These are phyloP conservation scores for Crotalus viridis DNA, from an alignment of 2,113 vertebrate genomes.

Conservation along the genomic window DNA sequence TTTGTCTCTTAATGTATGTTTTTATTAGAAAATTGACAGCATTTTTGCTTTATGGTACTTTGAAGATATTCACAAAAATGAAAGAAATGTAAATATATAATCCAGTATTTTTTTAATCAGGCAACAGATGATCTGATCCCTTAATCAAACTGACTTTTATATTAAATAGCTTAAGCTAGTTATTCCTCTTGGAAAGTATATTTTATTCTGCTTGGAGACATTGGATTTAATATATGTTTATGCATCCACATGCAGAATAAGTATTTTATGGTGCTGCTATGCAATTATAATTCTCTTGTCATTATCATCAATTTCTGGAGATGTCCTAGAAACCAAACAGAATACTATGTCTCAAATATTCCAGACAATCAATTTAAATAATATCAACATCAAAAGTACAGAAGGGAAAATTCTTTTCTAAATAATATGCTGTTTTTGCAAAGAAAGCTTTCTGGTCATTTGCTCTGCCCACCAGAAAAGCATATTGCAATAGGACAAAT, in stretches of 20 bases:
- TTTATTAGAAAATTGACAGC: conserved; percentile 24
- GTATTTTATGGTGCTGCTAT: conserved; percentile 16
- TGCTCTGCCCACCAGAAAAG: not conserved
- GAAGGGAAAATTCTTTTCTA: not conserved
- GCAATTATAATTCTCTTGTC: conserved; percentile 9
- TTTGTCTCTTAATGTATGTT: conserved; percentile 24
- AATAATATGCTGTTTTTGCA: not conserved
- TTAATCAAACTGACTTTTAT: conserved; percentile 44
- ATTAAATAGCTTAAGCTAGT: conserved; percentile 44
- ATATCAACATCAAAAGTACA: conserved; percentile 7
- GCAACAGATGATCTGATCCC: conserved; percentile 22
- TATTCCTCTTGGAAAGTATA: conserved; percentile 45
- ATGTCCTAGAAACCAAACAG: not conserved
- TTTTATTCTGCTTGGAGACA: conserved; percentile 35
- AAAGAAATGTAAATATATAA: conserved; percentile 32
- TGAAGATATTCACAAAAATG: conserved; percentile 5
- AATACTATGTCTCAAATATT: conserved; percentile 17
- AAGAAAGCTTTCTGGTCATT: not conserved
- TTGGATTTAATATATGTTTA: conserved; percentile 36
- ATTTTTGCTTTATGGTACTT: conserved; percentile 33
- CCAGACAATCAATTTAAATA: not conserved
- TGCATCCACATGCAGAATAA: not conserved
- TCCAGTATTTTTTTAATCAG: conserved; percentile 40
- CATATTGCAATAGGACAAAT: not conserved
- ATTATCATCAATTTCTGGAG: conserved; percentile 22